Evolutionary conservation across 2,113 vertebrate genomes (phyloP).

Genomic region (Tragulus kanchil): DNA sequence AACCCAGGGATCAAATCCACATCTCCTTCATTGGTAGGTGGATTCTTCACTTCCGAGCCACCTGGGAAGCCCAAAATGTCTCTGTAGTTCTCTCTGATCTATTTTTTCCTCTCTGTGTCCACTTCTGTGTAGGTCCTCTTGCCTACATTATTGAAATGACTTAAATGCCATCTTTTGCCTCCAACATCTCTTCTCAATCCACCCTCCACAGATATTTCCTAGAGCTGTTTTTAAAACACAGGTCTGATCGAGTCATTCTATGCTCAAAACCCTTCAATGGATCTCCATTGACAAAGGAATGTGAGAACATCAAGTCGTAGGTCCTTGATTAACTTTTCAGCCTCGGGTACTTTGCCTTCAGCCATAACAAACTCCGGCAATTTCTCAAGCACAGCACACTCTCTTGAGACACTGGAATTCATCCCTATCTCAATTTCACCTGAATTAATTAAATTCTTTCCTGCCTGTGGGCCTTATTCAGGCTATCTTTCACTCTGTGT

Average conservation of each 20-base stretch:
- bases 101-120: background rate
- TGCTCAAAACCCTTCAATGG: background rate
- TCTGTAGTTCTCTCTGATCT: background rate
- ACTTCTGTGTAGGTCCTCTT: background rate
- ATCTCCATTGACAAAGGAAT: background rate
- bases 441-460: conserved; percentile 39
- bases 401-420: conserved; percentile 22
- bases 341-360: background rate
- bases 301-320: background rate
- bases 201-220: background rate
- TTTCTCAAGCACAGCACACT: background rate
- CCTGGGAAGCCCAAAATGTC: background rate
- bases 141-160: background rate
- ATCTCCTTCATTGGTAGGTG: background rate
- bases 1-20: background rate
- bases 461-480: background rate
- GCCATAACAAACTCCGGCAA: background rate
- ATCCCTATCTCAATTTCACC: background rate
- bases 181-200: background rate
- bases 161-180: background rate
- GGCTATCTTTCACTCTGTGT: background rate
- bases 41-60: background rate
- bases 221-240: conserved; percentile 46
- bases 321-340: background rate
- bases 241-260: background rate